Conservation (phyloP, 2,113 vertebrate species). For the Dipodomys ordii region DNA sequence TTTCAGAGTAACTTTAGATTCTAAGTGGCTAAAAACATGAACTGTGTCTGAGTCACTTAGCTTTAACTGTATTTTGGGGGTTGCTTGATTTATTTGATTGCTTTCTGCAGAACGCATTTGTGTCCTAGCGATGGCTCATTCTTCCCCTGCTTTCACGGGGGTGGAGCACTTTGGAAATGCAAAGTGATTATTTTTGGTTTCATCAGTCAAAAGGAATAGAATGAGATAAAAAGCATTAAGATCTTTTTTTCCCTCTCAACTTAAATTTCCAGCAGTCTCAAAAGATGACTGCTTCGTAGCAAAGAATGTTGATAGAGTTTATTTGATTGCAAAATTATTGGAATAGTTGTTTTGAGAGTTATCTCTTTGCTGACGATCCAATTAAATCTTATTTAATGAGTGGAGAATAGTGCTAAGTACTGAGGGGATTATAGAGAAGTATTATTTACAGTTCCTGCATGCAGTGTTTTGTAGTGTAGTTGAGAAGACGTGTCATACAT, state of each 20-base stretch:
- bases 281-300: slow-evolving; percentile 73
- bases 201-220: slow-evolving; percentile 74
- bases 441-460: slow-evolving; percentile 62
- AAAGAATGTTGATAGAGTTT: slow-evolving; percentile 67
- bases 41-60: slow-evolving; percentile 74
- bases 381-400: slow-evolving; percentile 75
- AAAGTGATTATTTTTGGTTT: slow-evolving; percentile 79
- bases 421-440: slow-evolving; percentile 66
- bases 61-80: slow-evolving; percentile 70
- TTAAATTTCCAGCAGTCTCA: slow-evolving; percentile 74
- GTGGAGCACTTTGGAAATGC: slow-evolving; percentile 69
- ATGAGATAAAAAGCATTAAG: slow-evolving; percentile 75
- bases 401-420: slow-evolving; percentile 62
- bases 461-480: slow-evolving; percentile 57
- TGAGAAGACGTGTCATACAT: slow-evolving; percentile 49
- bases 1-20: slow-evolving; percentile 81
- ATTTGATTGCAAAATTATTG: slow-evolving; percentile 74
- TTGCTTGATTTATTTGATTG: slow-evolving; percentile 76
- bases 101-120: slow-evolving; percentile 67
- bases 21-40: slow-evolving; percentile 76
- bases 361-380: slow-evolving; percentile 63
- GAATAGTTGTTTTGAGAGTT: slow-evolving; percentile 77
- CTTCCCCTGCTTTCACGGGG: slow-evolving; percentile 63
- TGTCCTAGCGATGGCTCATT: slow-evolving; percentile 52
- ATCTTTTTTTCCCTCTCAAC: slow-evolving; percentile 53